phyloP scores from a whole-genome alignment of 2,888 invertebrate genomes.

The Hirtodrosophila confusa region DNA sequence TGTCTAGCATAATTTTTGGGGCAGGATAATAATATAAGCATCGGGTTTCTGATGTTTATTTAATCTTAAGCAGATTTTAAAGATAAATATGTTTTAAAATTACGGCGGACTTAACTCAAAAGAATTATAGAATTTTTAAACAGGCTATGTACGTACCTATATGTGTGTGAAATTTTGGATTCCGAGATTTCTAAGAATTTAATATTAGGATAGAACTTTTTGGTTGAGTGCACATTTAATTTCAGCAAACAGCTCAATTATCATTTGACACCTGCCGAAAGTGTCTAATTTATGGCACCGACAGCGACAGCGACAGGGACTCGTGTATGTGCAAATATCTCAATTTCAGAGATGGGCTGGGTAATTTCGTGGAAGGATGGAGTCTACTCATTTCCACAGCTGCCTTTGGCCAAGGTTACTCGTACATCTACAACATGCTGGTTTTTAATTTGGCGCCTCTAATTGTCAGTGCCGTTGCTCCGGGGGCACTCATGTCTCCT shows the following conservation, averaged over 20 bases:
- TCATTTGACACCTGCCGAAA: constrained; percentile 43
- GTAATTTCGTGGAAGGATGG: background rate
- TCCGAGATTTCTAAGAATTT: too few relatives aligned
- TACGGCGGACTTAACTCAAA: too few relatives aligned
- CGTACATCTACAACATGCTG: constrained; percentile 39
- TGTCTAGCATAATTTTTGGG: background rate
- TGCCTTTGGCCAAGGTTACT: constrained; percentile 53
- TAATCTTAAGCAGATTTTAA: too few relatives aligned
- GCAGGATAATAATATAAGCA: too few relatives aligned
- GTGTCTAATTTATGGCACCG: constrained; percentile 36
- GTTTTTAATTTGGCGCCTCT: constrained; percentile 61
- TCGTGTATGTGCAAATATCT: constrained; percentile 32
- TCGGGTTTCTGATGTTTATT: too few relatives aligned
- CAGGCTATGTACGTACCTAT: too few relatives aligned
- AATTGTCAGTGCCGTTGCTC: constrained; percentile 58
- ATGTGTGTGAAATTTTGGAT: too few relatives aligned
- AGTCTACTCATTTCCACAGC: background rate
- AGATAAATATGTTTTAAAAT: too few relatives aligned
- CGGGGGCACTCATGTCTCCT: constrained; percentile 28
- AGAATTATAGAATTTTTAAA: too few relatives aligned
- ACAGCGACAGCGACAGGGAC: background rate
- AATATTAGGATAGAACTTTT: background rate
- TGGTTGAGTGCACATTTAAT: constrained; percentile 19
- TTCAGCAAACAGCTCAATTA: constrained; percentile 42
- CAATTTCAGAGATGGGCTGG: constrained; percentile 21